Evolutionary conservation across 2,797 vertebrate species (phyloP), one percentile per base, ranked within the genome.

Genomic region (Harpagifer antarcticus): DNA sequence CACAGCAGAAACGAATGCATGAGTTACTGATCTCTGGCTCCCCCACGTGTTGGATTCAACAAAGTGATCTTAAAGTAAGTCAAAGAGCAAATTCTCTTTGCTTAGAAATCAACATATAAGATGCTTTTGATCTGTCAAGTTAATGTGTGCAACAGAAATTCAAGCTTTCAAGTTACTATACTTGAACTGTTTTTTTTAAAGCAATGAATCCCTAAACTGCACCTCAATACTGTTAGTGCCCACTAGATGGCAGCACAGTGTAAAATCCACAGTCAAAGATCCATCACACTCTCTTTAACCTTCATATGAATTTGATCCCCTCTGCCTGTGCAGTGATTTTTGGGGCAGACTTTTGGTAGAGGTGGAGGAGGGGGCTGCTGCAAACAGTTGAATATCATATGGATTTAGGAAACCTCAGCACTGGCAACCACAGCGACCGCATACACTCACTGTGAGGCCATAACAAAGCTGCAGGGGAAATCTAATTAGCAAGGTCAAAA

Each of bases 181-280:
- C 9, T 57, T 63, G 78, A 44, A 5, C 3, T 50, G 8, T 6
- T 31, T 68, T 73, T 27, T 5, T 4, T 27, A 17, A 9, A 42
- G 12, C 12, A 42, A 4, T 3, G 2, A 43, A 9, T 43, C 37
- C 9, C 6, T 8, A n/a, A 60, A 8, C 11, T n/a, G 50, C 17
- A 4, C 1, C 0, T 17, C 9, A 49, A 55, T 70, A 45, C 52
- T 16, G 5, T 12, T 2, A 20, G 1, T 43, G 23, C 57, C 89
- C 94, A 89, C 89, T 84, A 94, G 94, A 85, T 93, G 73, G 86
- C 87, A 91, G 86, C 67, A 82, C 56, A 37, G 55, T 27, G 57
- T 68, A 60, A 77, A 65, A 66, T 59, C 56, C 52, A 12, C 44
- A 16, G 14, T 19, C 31, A 15, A 16, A 9, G n/a, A 27, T n/a